These are phyloP conservation scores for Toxotes chatareus DNA, from an alignment of 2,113 vertebrate genomes.

Conservation along the genomic window DNA sequence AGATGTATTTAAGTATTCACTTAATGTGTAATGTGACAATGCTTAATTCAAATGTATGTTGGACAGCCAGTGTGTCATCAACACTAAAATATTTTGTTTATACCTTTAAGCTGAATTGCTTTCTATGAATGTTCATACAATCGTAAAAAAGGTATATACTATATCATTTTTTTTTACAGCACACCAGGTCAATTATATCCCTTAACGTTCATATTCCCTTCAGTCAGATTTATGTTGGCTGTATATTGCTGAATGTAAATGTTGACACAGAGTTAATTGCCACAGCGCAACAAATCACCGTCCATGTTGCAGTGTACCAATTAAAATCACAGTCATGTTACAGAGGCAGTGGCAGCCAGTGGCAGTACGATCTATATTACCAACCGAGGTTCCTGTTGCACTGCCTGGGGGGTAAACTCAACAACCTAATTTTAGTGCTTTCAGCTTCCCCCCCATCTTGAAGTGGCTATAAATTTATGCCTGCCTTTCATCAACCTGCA, in stretches of 20 bases:
- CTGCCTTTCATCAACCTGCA: constrained; percentile 20
- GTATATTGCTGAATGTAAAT: constrained; percentile 26
- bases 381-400: constrained; percentile 42
- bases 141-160: not conserved
- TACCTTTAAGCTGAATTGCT: no score
- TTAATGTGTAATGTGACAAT: not conserved
- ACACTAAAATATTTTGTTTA: no score
- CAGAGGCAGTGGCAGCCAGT: constrained; percentile 28
- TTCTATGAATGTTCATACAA: not conserved
- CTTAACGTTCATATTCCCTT: constrained; percentile 2
- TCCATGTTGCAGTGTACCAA: constrained; percentile 12
- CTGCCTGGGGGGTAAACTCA: constrained; percentile 27
- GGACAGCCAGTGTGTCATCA: no score
- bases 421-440: constrained; percentile 55
- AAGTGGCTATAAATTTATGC: constrained; percentile 2
- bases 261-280: constrained; percentile 56
- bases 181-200: not conserved
- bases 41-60: no score
- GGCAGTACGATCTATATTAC: constrained; percentile 40
- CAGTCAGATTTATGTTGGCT: constrained; percentile 16
- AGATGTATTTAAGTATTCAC: not conserved
- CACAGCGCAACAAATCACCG: constrained; percentile 38
- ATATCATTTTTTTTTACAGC: not conserved
- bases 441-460: constrained; percentile 28
- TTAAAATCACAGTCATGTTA: constrained; percentile 32